Evolutionary conservation across 1,140 invertebrate species (phyloP), one percentile per base, ranked within the genome.

Genomic region (Cotesia glomerata): DNA sequence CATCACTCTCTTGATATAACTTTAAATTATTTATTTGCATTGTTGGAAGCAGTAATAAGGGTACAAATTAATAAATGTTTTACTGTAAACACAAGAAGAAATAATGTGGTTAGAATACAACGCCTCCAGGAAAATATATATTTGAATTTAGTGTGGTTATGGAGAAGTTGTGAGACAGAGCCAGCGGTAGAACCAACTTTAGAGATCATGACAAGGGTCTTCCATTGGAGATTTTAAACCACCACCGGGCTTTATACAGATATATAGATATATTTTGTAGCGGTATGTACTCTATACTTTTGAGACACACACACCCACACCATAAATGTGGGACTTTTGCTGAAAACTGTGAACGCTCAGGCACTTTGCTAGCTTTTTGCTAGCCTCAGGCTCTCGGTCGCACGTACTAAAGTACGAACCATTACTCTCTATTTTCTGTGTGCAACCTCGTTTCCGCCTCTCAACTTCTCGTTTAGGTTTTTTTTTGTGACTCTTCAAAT

Each of bases 161-260:
- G 8, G 11, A 39, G 39, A 54, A 67, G 52, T 67, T 49, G 45
- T 32, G 39, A 36, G 52, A 36, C 63, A 35, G 26, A 49, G 16
- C 65, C 14, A 11, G 11, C 39, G 62, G 14, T 36, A 34, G 45
- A 49, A 49, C 5, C 13, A 67, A 67, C 65, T 67, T 67, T 67
- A 39, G 65, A 67, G 65, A 67, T 67, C 65, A 67, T 18, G 65
- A 67, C 51, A 54, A 51, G 65, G 65, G 65, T 67, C 65, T 67
- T 67, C 65, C 65, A 67, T 67, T 67, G 65, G 65, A 67, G 65
- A 67, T 13, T 67, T 67, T 67, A 67, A 67, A 67, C 18, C 65
- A 36, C 62, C 45, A 8, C 8, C 11, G 18, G 14, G 18, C 13
- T 36, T 16, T 65, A 65, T 18, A 65, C 14, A 49, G 11, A 18